phyloP scores from a whole-genome alignment of 2,113 vertebrate genomes.

The Anoplopoma fimbria region DNA sequence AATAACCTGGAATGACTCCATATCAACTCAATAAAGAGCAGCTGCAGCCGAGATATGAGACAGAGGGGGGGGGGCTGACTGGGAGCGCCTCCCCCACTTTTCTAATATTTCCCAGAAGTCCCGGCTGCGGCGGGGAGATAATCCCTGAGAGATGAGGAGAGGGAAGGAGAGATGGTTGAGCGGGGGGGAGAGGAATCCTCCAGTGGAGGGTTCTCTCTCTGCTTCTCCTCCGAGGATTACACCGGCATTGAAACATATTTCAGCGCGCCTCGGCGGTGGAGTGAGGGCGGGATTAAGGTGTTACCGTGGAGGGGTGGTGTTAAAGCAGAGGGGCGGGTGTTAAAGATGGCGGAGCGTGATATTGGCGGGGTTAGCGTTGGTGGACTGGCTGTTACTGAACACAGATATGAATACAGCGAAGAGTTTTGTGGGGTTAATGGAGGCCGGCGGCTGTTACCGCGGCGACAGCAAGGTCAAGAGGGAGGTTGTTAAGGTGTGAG shows the following conservation, averaged over 20 bases:
- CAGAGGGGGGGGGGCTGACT: not conserved
- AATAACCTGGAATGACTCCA: conserved; percentile 62
- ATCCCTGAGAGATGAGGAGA: conserved; percentile 79
- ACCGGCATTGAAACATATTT: conserved; percentile 73
- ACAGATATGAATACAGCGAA: not conserved
- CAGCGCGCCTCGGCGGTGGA: not conserved
- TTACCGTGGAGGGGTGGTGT: conserved; percentile 73
- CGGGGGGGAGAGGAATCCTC: conserved; percentile 55
- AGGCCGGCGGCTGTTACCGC: not conserved
- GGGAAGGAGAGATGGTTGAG: conserved; percentile 56
- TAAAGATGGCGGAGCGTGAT: conserved; percentile 58
- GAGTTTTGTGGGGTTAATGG: conserved; percentile 47
- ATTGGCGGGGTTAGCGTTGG: conserved; percentile 41
- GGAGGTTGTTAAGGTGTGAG: not conserved
- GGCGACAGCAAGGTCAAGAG: not conserved
- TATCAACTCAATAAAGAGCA: conserved; percentile 66
- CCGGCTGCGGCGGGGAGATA: conserved; percentile 57
- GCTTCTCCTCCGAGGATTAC: conserved; percentile 70
- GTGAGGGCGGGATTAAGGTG: conserved; percentile 71
- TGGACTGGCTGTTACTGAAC: conserved; percentile 8
- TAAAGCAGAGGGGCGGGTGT: conserved; percentile 65
- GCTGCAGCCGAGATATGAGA: conserved; percentile 29
- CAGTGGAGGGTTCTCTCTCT: conserved; percentile 68
- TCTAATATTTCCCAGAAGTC: conserved; percentile 79
- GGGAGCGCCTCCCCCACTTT: conserved; percentile 41